phyloP scores from a whole-genome alignment of 2,113 vertebrate species.

The Trematomus loennbergii region DNA sequence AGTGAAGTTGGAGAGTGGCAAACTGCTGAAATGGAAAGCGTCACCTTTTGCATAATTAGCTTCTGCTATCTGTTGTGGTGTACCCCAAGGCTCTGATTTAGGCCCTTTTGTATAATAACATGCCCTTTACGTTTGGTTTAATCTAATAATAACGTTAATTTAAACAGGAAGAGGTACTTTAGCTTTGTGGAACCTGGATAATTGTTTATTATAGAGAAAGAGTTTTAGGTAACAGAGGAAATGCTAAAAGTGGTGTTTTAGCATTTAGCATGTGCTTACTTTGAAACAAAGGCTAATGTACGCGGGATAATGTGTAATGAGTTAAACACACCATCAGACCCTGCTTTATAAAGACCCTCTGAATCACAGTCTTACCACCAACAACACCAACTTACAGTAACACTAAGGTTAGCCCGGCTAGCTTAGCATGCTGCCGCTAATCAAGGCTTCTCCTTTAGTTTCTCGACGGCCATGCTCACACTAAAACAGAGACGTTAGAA shows the following conservation, averaged over 20 bases:
- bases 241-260: too few species aligned
- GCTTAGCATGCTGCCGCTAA: conserved; percentile 19
- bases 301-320: too few species aligned
- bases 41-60: not conserved
- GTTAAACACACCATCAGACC: too few species aligned
- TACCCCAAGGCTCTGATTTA: not conserved
- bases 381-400: conserved; percentile 12
- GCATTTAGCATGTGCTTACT: too few species aligned
- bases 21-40: too few species aligned
- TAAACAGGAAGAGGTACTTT: too few species aligned
- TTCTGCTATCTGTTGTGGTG: not conserved
- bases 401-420: not conserved
- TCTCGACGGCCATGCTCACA: conserved; percentile 12
- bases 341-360: not conserved
- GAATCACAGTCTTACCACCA: conserved; percentile 16
- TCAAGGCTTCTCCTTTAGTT: conserved; percentile 6
- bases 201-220: too few species aligned
- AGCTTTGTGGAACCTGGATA: too few species aligned
- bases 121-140: too few species aligned
- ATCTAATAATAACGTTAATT: too few species aligned
- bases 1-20: not conserved
- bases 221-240: too few species aligned
- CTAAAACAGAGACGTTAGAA: conserved; percentile 16
- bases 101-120: not conserved
- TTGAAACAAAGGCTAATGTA: too few species aligned